These are phyloP conservation scores for Ranitomeya imitator DNA, from an alignment of 2,113 vertebrate genomes.

Conservation along the genomic window DNA sequence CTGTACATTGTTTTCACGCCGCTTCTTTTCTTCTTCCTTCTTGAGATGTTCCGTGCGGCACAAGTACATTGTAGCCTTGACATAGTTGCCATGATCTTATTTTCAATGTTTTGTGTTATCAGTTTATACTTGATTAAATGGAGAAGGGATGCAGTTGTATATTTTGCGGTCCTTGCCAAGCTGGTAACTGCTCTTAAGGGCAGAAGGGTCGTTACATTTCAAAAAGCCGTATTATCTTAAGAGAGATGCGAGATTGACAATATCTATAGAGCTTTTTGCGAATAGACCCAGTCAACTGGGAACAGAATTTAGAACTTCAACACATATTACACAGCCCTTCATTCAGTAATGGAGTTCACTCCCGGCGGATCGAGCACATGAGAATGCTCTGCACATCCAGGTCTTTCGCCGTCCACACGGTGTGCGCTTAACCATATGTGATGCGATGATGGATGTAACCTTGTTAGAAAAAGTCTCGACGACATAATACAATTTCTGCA, in stretches of 20 bases:
- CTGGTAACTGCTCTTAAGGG: constrained; percentile 46
- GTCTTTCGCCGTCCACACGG: constrained; percentile 30
- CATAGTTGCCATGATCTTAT: constrained; percentile 16
- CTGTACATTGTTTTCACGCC: neutral
- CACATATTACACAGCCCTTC: constrained; percentile 43
- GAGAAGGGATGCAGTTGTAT: constrained; percentile 29
- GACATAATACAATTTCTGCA: neutral
- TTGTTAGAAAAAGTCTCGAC: neutral
- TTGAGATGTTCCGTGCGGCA: neutral
- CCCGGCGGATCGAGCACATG: constrained; percentile 28
- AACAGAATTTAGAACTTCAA: constrained; percentile 50
- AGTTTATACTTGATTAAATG: constrained; percentile 29
- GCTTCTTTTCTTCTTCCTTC: neutral
- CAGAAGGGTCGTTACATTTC: constrained; percentile 49
- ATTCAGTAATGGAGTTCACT: constrained; percentile 50
- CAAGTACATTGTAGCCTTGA: constrained; percentile 16
- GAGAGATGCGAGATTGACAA: constrained; percentile 50
- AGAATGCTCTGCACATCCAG: constrained; percentile 33
- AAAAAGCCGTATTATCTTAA: constrained; percentile 44
- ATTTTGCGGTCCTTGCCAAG: constrained; percentile 6
- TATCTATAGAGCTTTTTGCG: constrained; percentile 50
- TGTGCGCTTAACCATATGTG: constrained; percentile 43
- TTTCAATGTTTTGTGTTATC: constrained; percentile 25
- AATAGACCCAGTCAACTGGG: constrained; percentile 48
- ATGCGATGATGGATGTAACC: constrained; percentile 38